Percentiles rank a stretch among this genome's conserved stretches.
phyloP scores from a whole-genome alignment of 2,797 vertebrate species.

The Pteronotus mesoamericanus region DNA sequence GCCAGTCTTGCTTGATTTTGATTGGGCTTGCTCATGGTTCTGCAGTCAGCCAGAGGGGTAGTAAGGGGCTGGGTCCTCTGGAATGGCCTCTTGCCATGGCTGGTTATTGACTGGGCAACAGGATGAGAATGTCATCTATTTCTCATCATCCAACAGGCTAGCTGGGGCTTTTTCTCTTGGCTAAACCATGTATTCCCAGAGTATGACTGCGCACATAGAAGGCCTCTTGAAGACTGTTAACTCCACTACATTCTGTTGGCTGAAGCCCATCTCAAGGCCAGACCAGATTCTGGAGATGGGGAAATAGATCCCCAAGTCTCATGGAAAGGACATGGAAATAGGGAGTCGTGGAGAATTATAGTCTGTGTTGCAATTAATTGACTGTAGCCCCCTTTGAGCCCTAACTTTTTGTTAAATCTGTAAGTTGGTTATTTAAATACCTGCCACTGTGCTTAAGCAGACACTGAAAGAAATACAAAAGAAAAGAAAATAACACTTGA shows the following conservation, averaged over 20 bases:
- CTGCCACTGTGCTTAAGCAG: neutral
- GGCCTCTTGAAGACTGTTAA: neutral
- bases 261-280: slow-evolving; percentile 2
- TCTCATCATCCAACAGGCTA: neutral
- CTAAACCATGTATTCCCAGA: neutral
- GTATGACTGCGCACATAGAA: neutral
- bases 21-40: neutral
- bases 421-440: neutral
- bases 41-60: neutral
- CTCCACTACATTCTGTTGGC: neutral
- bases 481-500: neutral
- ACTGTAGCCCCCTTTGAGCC: neutral
- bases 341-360: neutral
- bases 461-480: neutral
- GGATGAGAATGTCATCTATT: neutral
- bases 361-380: neutral
- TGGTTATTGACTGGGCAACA: neutral
- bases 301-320: neutral
- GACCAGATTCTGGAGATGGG: neutral
- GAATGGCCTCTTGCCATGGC: neutral
- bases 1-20: neutral
- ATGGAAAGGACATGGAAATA: neutral
- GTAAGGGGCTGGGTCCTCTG: neutral
- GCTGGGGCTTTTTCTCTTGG: neutral
- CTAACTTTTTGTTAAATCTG: neutral